Base-by-base conservation (phyloP, 2,797 vertebrate species). In the Coracias cyanogaster region DNA sequence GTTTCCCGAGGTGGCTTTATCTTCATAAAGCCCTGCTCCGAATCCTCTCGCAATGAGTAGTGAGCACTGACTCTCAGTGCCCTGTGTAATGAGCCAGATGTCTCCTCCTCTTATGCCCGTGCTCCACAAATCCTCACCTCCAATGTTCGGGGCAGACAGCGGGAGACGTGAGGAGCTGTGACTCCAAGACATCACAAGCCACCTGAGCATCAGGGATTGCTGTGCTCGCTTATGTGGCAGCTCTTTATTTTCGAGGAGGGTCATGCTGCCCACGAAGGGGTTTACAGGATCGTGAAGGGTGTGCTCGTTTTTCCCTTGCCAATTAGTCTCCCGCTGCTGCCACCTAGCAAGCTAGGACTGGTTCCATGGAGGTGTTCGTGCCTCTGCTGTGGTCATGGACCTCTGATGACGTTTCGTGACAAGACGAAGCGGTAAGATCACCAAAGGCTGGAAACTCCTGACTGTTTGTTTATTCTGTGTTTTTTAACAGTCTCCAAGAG, bases 401-500 rank as follows among this genome's bases (percentile, higher is more conserved):
- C 15, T 55, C 51, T 25, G 41, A 7, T 1, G 1, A 3, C 3
- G 11, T 3, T 41, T 9, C 33, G 28, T n/a, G 69, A 45, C 2
- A 3, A 5, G 31, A 3, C 3, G 15, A 0, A 2, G 5, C 2
- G 4, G 26, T 49, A 2, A 13, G 12, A 10, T 66, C 22, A 5
- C 29, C 20, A 3, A 62, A 61, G 45, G 33, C 48, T 78, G 72
- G 21, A n/a, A 31, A 25, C 24, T 79, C 15, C 1, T 9, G 52
- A 5, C 82, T 43, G 9, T 60, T n/a, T 33, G 49, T 12, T 33
- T n/a, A 21, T 41, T 9, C 16, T 70, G 15, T 96, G 35, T 71
- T 90, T 29, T 91, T 83, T 58, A 37, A 83, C 88, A 98, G 98
- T 78, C 98, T 98, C 73, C 98, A 98, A 82, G 98, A 98, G 96